Base-by-base conservation (phyloP, 2,113 vertebrate species). In the Lagopus leucura region DNA sequence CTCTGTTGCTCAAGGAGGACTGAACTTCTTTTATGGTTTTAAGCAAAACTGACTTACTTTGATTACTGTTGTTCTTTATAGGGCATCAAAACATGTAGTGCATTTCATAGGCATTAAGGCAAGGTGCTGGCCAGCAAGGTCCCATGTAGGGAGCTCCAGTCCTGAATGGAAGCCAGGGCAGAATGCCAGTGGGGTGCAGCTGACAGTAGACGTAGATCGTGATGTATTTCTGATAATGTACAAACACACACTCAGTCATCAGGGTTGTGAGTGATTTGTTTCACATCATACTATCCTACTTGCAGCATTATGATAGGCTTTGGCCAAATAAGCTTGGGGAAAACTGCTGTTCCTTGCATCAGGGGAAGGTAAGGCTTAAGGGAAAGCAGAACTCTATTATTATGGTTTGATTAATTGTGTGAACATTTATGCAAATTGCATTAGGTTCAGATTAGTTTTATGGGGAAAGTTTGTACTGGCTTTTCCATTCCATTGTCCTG, bases 151-250 rank as follows among this genome's bases (percentile, higher is more conserved):
- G 36, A 48, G 34, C 16, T 15, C 43, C 43, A 30, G 58, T 21
- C 0, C 0, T 87, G 91, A 78, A 36, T 87, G 81, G 81, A 84
- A 89, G 58, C 75, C 3, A 5, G 43, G 90, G 87, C 64, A 66
- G 19, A 36, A 30, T 79, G 87, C 81, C 77, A 90, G 30, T 36
- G 78, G 77, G 52, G 77, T 88, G 91, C 78, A 85, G 28, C 75
- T 82, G 67, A 74, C 60, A 71, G n/a, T 82, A 27, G 78, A 58
- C 77, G 87, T 85, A 73, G 71, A 71, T 82, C 32, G 60, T 90
- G 69, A 48, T n/a, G 82, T 82, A 67, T 87, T 96, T 89, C 61
- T 93, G 71, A 74, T 85, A 64, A 55, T 13, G 14, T 45, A 22
- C 72, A 92, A 87, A 80, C 40, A 85, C 0, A 0, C 10, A 58